Conservation (phyloP, 2,113 vertebrate species). For the Dicrurus megarhynchus region DNA sequence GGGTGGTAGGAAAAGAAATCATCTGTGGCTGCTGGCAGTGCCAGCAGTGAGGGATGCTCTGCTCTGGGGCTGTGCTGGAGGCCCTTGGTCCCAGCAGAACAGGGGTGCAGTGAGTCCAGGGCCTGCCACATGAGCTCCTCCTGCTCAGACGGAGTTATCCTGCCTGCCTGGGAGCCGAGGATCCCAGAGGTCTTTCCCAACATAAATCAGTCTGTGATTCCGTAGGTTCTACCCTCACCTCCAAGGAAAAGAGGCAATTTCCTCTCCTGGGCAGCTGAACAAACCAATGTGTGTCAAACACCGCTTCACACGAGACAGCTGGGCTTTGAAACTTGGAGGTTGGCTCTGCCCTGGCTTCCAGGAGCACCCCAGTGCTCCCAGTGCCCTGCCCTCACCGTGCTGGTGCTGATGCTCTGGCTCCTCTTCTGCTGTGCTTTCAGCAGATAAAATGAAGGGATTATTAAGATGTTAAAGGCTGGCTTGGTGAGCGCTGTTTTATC, state of each 20-base stretch:
- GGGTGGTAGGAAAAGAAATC: not conserved
- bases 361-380: not conserved
- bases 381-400: too few species aligned
- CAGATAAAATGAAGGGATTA: too few species aligned
- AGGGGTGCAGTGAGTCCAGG: fast-evolving
- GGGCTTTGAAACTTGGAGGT: fast-evolving
- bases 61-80: not conserved
- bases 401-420: fast-evolving
- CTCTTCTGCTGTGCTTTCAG: fast-evolving
- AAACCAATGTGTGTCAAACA: fast-evolving
- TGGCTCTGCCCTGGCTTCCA: fast-evolving
- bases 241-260: fast-evolving
- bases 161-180: not conserved
- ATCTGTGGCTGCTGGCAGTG: not conserved
- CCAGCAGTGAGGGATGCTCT: not conserved
- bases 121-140: not conserved
- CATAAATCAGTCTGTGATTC: not conserved
- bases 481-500: not conserved
- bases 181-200: not conserved
- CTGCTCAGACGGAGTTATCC: too few species aligned
- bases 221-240: not conserved
- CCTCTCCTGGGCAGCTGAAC: not conserved
- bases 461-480: fast-evolving
- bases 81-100: fast-evolving
- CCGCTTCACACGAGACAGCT: fast-evolving